Conservation (phyloP, 2,113 vertebrate species). For the Hystrix cristata region DNA sequence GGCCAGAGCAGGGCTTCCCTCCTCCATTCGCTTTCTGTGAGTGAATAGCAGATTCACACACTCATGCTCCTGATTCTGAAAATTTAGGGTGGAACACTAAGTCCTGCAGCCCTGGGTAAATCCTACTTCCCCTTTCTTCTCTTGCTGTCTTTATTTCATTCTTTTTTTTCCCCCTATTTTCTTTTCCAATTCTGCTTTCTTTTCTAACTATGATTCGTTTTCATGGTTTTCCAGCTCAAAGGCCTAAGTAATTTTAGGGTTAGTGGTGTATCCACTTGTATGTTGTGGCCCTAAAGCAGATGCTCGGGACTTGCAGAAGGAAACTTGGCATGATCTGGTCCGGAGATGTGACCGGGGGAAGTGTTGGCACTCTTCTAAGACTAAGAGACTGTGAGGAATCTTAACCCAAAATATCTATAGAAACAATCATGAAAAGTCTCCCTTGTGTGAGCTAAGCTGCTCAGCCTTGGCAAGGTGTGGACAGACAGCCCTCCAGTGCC, state of each 20-base stretch:
- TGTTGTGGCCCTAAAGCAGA: background rate
- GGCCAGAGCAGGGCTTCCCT: no score
- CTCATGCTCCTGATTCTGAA: background rate
- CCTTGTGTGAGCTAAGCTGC: background rate
- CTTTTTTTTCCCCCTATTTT: background rate
- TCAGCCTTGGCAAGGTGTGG: background rate
- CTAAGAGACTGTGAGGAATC: background rate
- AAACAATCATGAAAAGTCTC: background rate
- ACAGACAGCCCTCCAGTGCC: background rate
- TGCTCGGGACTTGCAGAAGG: background rate
- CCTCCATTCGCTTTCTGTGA: conserved; percentile 59
- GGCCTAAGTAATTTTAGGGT: background rate
- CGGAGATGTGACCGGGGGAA: background rate
- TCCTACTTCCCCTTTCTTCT: background rate
- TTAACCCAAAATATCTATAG: background rate
- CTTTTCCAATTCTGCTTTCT: background rate
- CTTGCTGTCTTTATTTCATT: background rate
- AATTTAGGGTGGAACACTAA: background rate
- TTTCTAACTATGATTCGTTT: background rate
- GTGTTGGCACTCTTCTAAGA: background rate
- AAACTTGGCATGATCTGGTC: no score
- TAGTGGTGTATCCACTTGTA: background rate
- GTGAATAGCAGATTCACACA: conserved; percentile 57
- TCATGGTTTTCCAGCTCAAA: background rate
- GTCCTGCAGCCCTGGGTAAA: background rate